Evolutionary conservation across 2,113 vertebrate genomes (phyloP).

Genomic region (Protobothrops flavoviridis): DNA sequence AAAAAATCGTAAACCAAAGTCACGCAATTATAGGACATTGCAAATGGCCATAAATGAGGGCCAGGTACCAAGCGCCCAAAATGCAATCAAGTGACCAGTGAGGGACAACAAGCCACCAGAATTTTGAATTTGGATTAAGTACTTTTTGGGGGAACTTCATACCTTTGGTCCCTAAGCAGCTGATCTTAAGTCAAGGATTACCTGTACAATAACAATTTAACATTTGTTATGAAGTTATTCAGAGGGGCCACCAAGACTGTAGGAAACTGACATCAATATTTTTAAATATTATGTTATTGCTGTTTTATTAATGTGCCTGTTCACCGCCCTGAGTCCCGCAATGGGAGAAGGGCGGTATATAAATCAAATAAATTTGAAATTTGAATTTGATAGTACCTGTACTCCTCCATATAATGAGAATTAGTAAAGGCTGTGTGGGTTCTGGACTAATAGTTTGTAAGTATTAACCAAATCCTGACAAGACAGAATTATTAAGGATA

Average conservation of each 20-base stretch:
- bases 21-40: not conserved
- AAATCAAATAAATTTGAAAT: too few relatives aligned
- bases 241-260: not conserved
- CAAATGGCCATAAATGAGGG: not conserved
- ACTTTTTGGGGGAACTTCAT: not conserved
- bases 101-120: not conserved
- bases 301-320: too few relatives aligned
- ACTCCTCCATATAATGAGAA: not conserved
- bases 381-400: not conserved
- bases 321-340: too few relatives aligned
- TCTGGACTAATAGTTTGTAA: not conserved
- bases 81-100: not conserved
- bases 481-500: not conserved
- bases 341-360: too few relatives aligned
- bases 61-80: not conserved
- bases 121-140: not conserved
- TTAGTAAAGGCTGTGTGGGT: not conserved
- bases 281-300: too few relatives aligned
- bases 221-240: not conserved
- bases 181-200: not conserved
- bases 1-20: too few relatives aligned
- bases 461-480: not conserved
- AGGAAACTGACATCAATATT: not conserved
- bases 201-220: not conserved
- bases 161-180: not conserved